Conservation (phyloP, 1,140 invertebrate genomes). For the Paraescarpia echinospica region DNA sequence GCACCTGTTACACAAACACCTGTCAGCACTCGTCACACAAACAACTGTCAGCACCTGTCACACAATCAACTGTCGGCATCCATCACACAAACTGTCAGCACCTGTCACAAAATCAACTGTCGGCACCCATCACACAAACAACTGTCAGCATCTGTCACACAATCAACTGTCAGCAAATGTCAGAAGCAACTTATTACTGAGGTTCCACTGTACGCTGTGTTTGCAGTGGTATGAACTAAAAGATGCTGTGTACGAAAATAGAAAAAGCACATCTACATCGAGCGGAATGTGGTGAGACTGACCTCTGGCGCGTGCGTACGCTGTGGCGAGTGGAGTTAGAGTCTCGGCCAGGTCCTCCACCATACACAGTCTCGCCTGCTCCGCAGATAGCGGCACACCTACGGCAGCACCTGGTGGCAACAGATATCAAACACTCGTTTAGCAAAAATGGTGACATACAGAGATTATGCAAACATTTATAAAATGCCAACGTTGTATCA, state of each 20-base stretch:
- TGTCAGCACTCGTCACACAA: not conserved
- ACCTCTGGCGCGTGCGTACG: conserved; percentile 90
- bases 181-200: too few relatives aligned
- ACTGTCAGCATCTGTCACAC: too few relatives aligned
- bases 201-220: too few relatives aligned
- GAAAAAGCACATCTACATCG: not conserved
- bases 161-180: too few relatives aligned
- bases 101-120: too few relatives aligned
- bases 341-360: conserved; percentile 79
- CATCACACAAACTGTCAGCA: too few relatives aligned
- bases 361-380: conserved; percentile 85
- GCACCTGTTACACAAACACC: too few relatives aligned
- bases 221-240: not conserved
- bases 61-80: too few relatives aligned
- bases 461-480: not conserved
- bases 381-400: conserved; percentile 72
- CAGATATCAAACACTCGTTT: not conserved
- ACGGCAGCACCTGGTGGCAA: conserved; percentile 75
- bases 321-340: conserved; percentile 84
- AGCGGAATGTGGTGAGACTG: not conserved
- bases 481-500: not conserved
- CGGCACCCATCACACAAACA: not conserved
- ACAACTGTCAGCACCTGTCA: too few relatives aligned
- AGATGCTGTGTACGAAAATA: not conserved
- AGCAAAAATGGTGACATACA: not conserved